These are phyloP conservation scores for Crotalus helleri DNA, from an alignment of 2,113 vertebrate genomes.

Conservation along the genomic window DNA sequence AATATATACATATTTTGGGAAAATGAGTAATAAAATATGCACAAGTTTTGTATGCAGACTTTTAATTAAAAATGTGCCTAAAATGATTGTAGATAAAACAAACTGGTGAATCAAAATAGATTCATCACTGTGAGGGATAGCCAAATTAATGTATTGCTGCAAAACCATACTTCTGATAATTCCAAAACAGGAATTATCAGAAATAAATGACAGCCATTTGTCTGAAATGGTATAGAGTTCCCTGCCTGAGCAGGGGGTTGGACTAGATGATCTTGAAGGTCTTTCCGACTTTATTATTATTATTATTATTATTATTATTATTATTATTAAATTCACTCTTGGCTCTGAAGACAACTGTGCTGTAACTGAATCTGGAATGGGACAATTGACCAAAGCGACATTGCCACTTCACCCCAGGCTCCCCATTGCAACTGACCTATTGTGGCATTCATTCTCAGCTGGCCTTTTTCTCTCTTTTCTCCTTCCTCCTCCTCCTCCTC, in stretches of 20 bases:
- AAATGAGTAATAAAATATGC: neutral
- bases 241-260: too few relatives aligned
- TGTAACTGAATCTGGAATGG: neutral
- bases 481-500: neutral
- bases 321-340: neutral
- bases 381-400: neutral
- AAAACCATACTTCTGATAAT: neutral
- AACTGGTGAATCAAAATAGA: neutral
- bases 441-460: neutral
- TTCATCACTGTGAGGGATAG: neutral
- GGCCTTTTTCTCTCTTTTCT: neutral
- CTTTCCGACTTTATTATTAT: too few relatives aligned
- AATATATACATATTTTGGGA: neutral
- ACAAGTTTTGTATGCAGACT: neutral
- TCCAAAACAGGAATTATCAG: neutral
- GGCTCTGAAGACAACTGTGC: neutral
- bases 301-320: too few relatives aligned
- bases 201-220: neutral
- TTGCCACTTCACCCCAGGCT: neutral
- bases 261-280: too few relatives aligned
- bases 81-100: neutral
- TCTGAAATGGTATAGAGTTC: too few relatives aligned
- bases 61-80: neutral
- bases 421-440: neutral
- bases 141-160: neutral